These are phyloP conservation scores for Andrena cerasifolii DNA, from an alignment of 1,140 invertebrate genomes.

Conservation along the genomic window DNA sequence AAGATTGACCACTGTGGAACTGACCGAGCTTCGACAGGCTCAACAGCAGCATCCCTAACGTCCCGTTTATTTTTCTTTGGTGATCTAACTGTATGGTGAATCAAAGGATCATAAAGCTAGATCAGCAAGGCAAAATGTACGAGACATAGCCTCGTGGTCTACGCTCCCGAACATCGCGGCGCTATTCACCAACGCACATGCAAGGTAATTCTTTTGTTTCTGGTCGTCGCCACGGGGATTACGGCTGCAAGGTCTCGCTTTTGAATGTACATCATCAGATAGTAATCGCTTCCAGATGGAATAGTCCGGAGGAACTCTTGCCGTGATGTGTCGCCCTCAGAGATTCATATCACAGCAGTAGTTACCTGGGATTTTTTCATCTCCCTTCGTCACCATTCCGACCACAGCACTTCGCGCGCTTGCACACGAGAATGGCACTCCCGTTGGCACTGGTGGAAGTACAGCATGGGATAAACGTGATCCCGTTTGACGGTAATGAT, in stretches of 20 bases:
- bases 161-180: neutral
- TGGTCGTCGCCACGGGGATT: neutral
- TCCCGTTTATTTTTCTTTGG: constrained; percentile 83
- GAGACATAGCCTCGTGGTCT: constrained; percentile 64
- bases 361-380: constrained; percentile 80
- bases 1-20: constrained; percentile 33
- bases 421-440: neutral
- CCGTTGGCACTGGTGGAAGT: constrained; percentile 14
- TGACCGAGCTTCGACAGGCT: neutral
- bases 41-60: neutral
- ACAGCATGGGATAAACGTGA: constrained; percentile 81
- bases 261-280: neutral
- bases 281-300: constrained; percentile 34
- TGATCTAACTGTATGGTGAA: constrained; percentile 85
- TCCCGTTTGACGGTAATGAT: constrained; percentile 79
- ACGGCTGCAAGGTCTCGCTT: neutral
- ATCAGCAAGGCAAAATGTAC: constrained; percentile 83
- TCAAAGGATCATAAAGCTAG: constrained; percentile 85
- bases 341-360: constrained; percentile 84
- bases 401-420: neutral
- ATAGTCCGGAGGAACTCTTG: constrained; percentile 81
- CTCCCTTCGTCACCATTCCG: neutral
- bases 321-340: constrained; percentile 79
- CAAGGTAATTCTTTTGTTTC: neutral
- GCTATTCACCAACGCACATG: neutral